Evolutionary conservation across 64 coral and sea anemone genomes (phyloP), one percentile per base, ranked within the genome.

Genomic region (Pachyseris speciosa): DNA sequence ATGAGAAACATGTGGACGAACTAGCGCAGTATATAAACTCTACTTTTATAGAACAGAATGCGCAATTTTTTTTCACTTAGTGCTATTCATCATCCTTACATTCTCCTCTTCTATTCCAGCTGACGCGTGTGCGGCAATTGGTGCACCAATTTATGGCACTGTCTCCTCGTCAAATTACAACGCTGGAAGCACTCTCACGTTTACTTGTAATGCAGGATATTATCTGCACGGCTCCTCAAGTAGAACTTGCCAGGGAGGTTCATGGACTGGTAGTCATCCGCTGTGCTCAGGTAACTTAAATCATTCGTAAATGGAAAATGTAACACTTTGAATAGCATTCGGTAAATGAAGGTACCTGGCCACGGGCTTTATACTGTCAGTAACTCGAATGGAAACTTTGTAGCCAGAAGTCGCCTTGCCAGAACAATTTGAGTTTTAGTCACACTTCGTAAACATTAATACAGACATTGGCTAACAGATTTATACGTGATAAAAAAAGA

Each of bases 131-230:
- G 37, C 60, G 28, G 76, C 55, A 11, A 91, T 84, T 19, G 85
- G 72, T 48, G 69, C 91, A 63, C 95, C 95, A 84, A 73, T 96
- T 44, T 92, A 92, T 17, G 95, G 95, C 5, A 57, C 85, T 12
- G 88, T 79, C 32, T 89, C 85, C 15, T 84, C 80, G 22, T 61
- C 78, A 25, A 86, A 83, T 71, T 91, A 91, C 55, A 83, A 69
- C 42, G 88, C 74, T 13, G 95, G 95, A 78, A 89, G 71, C 26
- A 85, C 80, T 2, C 74, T 92, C 33, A 39, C 41, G 7, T 96
- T 93, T 42, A 86, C 61, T 7, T 96, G 95, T 53, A 57, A 74
- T 70, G n/a, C 60, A 5, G 95, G 95, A 36, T 96, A 93, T 55
- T 68, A 40, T 2, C 66, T 96, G 7, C 45, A 25, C 0, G 90